phyloP scores from a whole-genome alignment of 2,797 vertebrate species.

The Rhynchonycteris naso region DNA sequence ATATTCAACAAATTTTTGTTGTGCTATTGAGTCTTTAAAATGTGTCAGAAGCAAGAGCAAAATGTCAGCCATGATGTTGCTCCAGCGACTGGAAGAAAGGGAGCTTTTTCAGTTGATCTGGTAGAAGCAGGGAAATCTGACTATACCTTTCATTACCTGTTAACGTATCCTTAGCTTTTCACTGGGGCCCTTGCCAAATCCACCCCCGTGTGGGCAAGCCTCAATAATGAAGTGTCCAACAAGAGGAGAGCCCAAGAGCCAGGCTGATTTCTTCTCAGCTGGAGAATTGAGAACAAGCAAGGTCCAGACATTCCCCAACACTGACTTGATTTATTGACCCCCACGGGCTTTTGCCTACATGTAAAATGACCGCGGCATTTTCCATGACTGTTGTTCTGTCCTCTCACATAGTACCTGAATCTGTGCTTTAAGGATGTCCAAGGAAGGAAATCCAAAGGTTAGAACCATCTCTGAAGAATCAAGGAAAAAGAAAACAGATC shows the following conservation, averaged over 20 bases:
- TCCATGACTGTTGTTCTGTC: background rate
- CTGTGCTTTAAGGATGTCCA: conserved; percentile 26
- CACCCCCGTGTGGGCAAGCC: rapidly evolving
- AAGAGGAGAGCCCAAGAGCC: background rate
- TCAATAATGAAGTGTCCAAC: background rate
- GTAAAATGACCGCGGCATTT: background rate
- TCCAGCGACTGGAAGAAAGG: rapidly evolving
- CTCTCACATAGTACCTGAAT: background rate
- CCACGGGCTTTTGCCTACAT: background rate
- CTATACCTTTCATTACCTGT: no score
- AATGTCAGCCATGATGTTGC: background rate
- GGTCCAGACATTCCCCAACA: rapidly evolving
- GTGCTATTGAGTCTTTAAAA: background rate
- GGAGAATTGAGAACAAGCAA: background rate
- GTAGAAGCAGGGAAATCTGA: background rate
- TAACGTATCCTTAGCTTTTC: background rate
- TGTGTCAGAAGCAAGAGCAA: background rate
- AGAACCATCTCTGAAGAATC: conserved; percentile 9
- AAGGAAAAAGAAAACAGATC: background rate
- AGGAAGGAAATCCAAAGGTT: conserved; percentile 43
- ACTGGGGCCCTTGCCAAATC: background rate
- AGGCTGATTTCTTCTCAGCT: background rate
- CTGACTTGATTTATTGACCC: background rate
- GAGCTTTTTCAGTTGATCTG: background rate
- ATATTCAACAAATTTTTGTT: background rate